Conservation (phyloP, 2,113 vertebrate species). For the Pterocles gutturalis region DNA sequence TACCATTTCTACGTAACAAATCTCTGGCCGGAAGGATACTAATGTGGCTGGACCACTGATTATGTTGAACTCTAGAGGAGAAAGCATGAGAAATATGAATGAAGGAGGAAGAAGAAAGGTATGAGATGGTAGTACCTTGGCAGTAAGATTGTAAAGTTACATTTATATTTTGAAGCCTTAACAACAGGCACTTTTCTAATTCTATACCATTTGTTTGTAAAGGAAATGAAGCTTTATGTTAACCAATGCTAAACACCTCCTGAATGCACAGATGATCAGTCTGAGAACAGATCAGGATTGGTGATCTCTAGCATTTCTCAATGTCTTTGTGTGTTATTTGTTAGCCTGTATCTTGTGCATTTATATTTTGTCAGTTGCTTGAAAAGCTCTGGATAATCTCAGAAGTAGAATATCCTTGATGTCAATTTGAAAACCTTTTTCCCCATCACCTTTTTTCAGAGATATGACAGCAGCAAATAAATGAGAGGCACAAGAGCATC, state of each 20-base stretch:
- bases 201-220: background rate
- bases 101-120: background rate
- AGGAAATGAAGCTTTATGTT: background rate
- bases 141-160: background rate
- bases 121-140: background rate
- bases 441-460: background rate
- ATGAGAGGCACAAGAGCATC: background rate
- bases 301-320: background rate
- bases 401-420: background rate
- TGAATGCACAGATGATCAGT: background rate
- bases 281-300: background rate
- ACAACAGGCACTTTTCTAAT: background rate
- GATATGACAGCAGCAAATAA: background rate
- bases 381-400: background rate
- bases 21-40: background rate
- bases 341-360: background rate
- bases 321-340: background rate
- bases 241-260: background rate
- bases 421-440: background rate
- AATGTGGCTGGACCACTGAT: background rate
- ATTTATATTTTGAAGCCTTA: background rate
- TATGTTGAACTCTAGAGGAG: background rate
- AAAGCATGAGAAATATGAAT: background rate
- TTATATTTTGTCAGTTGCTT: background rate
- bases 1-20: background rate